Evolutionary conservation across 2,888 invertebrate species (phyloP).

Genomic region (Baccha elongata): DNA sequence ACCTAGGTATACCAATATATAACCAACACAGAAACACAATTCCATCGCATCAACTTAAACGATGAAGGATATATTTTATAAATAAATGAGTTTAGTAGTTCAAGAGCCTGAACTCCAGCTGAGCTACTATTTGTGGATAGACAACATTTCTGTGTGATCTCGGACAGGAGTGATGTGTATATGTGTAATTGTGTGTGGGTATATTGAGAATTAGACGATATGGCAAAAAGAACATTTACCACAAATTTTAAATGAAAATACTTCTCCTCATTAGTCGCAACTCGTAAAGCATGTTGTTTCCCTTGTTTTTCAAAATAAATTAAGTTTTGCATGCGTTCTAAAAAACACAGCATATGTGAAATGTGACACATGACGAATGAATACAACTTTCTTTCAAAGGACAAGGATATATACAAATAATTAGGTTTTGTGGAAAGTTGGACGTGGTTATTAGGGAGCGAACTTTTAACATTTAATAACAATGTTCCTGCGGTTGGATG

Average conservation of each 20-base stretch:
- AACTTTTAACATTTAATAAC: slow-evolving; percentile 45
- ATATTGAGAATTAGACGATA: slow-evolving; percentile 8
- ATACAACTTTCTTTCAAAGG: slow-evolving; percentile 4
- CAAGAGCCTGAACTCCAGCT: slow-evolving; percentile 45
- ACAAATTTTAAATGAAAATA: slow-evolving; percentile 43
- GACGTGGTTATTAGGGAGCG: slow-evolving; percentile 8
- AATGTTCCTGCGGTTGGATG: slow-evolving; percentile 16
- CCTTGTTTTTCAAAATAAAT: slow-evolving; percentile 35
- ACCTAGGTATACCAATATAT: neutral
- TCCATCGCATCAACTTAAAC: slow-evolving; percentile 7
- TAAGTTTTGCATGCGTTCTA: slow-evolving; percentile 32
- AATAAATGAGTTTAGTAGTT: slow-evolving; percentile 63
- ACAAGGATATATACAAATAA: slow-evolving; percentile 13
- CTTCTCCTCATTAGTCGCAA: slow-evolving; percentile 55
- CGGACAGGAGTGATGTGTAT: slow-evolving; percentile 33
- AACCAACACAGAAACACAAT: neutral
- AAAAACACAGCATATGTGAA: slow-evolving; percentile 28
- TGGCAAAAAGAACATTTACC: slow-evolving; percentile 42
- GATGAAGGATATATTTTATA: slow-evolving; percentile 33
- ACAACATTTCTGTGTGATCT: slow-evolving; percentile 13
- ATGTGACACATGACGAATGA: slow-evolving; percentile 53
- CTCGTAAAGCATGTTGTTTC: slow-evolving; percentile 22
- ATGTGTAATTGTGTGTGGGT: slow-evolving; percentile 45
- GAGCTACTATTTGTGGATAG: slow-evolving; percentile 5
- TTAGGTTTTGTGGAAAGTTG: neutral